Evolutionary conservation across 2,888 invertebrate species (phyloP).

Genomic region (Agrenia bidenticulata): DNA sequence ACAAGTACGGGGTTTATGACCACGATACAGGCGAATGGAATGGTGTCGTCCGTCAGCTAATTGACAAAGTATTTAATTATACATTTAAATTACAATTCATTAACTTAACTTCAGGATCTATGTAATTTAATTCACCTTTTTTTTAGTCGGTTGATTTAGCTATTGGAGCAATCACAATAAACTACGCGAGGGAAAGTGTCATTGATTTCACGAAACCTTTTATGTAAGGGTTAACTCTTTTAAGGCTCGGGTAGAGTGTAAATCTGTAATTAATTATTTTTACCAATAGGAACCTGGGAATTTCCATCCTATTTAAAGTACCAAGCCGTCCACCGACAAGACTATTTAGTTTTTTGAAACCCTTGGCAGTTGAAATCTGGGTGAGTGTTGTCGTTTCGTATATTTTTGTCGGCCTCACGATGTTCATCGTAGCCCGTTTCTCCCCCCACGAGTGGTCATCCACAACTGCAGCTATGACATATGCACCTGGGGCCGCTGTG

Average conservation of each 20-base stretch:
- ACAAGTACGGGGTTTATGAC: slow-evolving; percentile 85
- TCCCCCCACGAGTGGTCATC: slow-evolving; percentile 87
- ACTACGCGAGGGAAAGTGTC: slow-evolving; percentile 78
- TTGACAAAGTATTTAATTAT: slow-evolving; percentile 56
- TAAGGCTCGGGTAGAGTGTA: neutral
- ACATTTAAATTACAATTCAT: slow-evolving; percentile 2
- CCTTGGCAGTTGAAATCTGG: slow-evolving; percentile 95
- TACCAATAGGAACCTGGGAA: slow-evolving; percentile 72
- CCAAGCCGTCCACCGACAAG: slow-evolving; percentile 67
- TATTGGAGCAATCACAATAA: slow-evolving; percentile 83
- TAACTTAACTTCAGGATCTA: slow-evolving; percentile 1
- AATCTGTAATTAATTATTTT: neutral
- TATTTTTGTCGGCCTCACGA: slow-evolving; percentile 64
- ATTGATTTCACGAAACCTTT: slow-evolving; percentile 98
- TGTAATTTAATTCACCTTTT: slow-evolving; percentile 18
- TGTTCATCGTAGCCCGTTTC: slow-evolving; percentile 91
- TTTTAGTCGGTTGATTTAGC: slow-evolving; percentile 88
- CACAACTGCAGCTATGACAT: slow-evolving; percentile 60
- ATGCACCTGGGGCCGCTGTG: slow-evolving; percentile 65
- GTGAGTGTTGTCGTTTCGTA: slow-evolving; percentile 73
- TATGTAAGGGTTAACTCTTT: slow-evolving; percentile 63
- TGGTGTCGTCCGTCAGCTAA: slow-evolving; percentile 81
- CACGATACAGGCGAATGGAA: slow-evolving; percentile 86
- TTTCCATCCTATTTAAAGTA: slow-evolving; percentile 80
- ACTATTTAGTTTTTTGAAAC: slow-evolving; percentile 93